Evolutionary conservation across 1,140 invertebrate species (phyloP).

Genomic region (Drosophila willistoni): DNA sequence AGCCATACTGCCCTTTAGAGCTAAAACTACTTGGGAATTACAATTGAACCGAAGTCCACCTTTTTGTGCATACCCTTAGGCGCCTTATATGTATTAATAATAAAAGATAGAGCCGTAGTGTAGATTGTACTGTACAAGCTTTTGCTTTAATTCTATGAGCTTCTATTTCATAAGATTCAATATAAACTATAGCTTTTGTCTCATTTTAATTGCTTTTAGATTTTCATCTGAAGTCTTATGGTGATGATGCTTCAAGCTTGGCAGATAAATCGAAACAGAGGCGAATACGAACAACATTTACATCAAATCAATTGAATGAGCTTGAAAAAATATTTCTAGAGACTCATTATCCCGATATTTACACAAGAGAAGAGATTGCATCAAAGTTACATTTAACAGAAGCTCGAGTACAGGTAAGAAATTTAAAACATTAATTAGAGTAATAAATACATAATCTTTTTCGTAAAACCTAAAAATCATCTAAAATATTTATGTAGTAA

Average conservation of each 20-base stretch:
- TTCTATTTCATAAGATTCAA: too few species aligned
- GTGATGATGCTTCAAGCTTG: constrained; percentile 89
- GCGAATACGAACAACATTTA: constrained; percentile 97
- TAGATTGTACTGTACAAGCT: too few species aligned
- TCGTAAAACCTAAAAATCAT: too few species aligned
- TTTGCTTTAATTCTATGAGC: too few species aligned
- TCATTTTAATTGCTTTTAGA: constrained; percentile 28
- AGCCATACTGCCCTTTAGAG: too few species aligned
- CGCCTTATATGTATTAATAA: too few species aligned
- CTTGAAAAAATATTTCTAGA: constrained; percentile 98
- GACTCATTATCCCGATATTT: constrained; percentile 99
- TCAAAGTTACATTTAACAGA: constrained; percentile 99
- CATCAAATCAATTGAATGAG: constrained; percentile 97
- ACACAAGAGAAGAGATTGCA: constrained; percentile 99
- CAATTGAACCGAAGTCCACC: too few species aligned
- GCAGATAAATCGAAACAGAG: constrained; percentile 96
- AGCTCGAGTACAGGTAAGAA: constrained; percentile 97
- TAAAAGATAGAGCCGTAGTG: too few species aligned
- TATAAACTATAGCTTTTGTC: neutral
- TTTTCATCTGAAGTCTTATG: constrained; percentile 61
- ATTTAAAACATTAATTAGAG: neutral
- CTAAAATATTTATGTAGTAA: too few species aligned
- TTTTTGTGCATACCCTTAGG: too few species aligned
- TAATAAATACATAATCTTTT: too few species aligned
- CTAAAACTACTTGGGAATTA: too few species aligned